phyloP scores from a whole-genome alignment of 2,113 vertebrate species.

The Sarotherodon lohbergeri region DNA sequence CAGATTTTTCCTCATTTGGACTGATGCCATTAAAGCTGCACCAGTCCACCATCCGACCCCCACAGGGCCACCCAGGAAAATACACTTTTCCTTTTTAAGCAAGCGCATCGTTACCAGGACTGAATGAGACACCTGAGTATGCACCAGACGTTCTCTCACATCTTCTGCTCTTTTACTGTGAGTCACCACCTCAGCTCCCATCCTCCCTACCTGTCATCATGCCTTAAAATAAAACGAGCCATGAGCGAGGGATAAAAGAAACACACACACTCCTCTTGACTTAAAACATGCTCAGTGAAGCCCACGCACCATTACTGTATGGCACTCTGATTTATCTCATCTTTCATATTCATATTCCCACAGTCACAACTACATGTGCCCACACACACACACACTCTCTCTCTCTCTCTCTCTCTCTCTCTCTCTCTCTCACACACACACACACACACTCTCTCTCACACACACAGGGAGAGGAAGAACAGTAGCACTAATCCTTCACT shows the following conservation, averaged over 20 bases:
- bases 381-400: neutral
- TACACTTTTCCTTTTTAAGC: neutral
- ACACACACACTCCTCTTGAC: constrained; percentile 33
- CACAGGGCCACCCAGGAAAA: neutral
- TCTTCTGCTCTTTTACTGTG: neutral
- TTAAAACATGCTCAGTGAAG: constrained; percentile 41
- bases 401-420: neutral
- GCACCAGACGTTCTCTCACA: neutral
- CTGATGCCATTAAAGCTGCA: neutral
- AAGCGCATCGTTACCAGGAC: neutral
- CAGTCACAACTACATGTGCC: neutral
- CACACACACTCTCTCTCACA: neutral
- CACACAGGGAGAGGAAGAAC: neutral
- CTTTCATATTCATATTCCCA: neutral
- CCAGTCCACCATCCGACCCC: neutral
- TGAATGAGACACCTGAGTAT: neutral
- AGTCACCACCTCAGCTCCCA: constrained; percentile 25
- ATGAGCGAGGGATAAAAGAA: constrained; percentile 32
- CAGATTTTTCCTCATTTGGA: neutral
- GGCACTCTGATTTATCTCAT: constrained; percentile 48
- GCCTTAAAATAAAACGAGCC: constrained; percentile 45
- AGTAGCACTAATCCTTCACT: neutral
- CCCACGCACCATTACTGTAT: constrained; percentile 53
- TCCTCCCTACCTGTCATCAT: constrained; percentile 43
- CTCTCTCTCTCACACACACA: neutral